Percentiles rank a stretch among this genome's conserved stretches.
These are phyloP conservation scores for Drosophila basisetae DNA, from an alignment of 2,888 invertebrate species.

Conservation along the genomic window DNA sequence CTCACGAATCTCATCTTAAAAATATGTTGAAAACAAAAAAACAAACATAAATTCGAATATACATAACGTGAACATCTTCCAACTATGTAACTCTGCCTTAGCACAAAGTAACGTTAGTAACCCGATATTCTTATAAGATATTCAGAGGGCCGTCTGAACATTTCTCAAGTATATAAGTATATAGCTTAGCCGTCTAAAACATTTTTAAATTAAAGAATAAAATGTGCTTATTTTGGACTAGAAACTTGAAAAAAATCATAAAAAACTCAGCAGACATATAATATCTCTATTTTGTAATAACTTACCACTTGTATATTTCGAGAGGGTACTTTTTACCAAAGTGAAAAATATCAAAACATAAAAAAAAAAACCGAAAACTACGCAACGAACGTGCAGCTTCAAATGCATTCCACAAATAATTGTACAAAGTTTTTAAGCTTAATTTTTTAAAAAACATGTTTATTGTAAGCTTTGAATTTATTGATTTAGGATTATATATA, in stretches of 20 bases:
- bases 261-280: slow-evolving; percentile 8
- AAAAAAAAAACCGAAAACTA: slow-evolving; percentile 16
- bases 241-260: slow-evolving; percentile 9
- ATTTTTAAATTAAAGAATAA: slow-evolving; percentile 19
- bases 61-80: slow-evolving; percentile 67
- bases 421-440: slow-evolving; percentile 64
- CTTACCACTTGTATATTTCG: slow-evolving; percentile 60
- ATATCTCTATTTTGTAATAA: slow-evolving; percentile 71
- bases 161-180: slow-evolving; percentile 12
- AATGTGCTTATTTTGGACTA: slow-evolving; percentile 39
- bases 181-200: slow-evolving; percentile 27
- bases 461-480: slow-evolving; percentile 54
- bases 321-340: slow-evolving; percentile 57
- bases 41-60: slow-evolving; percentile 18
- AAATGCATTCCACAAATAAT: slow-evolving; percentile 44
- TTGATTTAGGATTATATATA: slow-evolving; percentile 7
- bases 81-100: slow-evolving; percentile 75
- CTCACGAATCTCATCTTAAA: slow-evolving; percentile 31
- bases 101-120: slow-evolving; percentile 70
- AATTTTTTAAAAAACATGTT: slow-evolving; percentile 47
- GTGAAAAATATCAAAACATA: slow-evolving; percentile 13
- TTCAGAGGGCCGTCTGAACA: slow-evolving; percentile 14
- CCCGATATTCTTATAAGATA: slow-evolving; percentile 54
- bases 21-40: slow-evolving; percentile 15
- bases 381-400: slow-evolving; percentile 64